Evolutionary conservation across 2,797 vertebrate genomes (phyloP).

Genomic region (Syngnathus rostellatus): DNA sequence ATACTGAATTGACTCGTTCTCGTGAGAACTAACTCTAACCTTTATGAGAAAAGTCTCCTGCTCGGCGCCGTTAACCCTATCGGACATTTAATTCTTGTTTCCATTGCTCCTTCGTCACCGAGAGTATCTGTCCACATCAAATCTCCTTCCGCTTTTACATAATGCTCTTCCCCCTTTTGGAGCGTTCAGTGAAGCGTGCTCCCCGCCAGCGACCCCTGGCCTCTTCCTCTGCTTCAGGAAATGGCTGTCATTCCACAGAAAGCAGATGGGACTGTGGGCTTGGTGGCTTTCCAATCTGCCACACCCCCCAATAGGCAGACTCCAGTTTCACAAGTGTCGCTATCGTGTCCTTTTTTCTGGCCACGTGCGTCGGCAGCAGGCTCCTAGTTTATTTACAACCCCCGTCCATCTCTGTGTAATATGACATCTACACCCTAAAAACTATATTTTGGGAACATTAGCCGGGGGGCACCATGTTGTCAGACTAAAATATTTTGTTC

Average conservation of each 20-base stretch:
- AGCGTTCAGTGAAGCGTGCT: conserved; percentile 22
- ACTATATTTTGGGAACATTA: too few relatives aligned
- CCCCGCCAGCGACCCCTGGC: conserved; percentile 50
- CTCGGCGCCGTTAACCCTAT: neutral
- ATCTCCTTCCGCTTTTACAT: conserved; percentile 23
- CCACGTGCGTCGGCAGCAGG: neutral
- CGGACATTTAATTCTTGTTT: conserved; percentile 2
- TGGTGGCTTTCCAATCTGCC: conserved; percentile 33
- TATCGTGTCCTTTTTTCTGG: neutral
- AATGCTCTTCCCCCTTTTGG: conserved; percentile 16
- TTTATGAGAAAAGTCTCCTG: neutral
- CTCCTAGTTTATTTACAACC: neutral
- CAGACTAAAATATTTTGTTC: too few relatives aligned
- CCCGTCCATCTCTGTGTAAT: too few relatives aligned
- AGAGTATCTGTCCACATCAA: conserved; percentile 12
- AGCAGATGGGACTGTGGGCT: conserved; percentile 51
- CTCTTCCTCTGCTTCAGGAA: conserved; percentile 63
- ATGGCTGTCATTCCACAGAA: conserved; percentile 63
- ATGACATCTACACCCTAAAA: too few relatives aligned
- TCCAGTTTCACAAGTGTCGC: conserved; percentile 25
- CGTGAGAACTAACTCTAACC: neutral
- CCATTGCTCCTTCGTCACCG: conserved; percentile 7
- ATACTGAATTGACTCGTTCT: neutral
- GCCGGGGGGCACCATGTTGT: too few relatives aligned
- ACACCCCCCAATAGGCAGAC: conserved; percentile 32